These are phyloP conservation scores for Balearica regulorum DNA, from an alignment of 2,797 vertebrate genomes.

Conservation along the genomic window DNA sequence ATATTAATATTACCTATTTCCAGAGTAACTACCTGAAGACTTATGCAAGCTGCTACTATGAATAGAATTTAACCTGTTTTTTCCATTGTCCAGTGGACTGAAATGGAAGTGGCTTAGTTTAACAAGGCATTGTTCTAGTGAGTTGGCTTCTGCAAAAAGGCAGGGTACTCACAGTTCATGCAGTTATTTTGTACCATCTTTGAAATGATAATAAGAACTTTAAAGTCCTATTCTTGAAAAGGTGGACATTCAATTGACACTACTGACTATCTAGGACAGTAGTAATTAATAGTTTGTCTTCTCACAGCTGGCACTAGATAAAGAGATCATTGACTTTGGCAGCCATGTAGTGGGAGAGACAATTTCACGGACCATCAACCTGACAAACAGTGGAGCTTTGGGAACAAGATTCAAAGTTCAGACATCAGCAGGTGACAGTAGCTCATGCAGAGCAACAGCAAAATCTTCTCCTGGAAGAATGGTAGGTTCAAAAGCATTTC, in stretches of 20 bases:
- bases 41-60: neutral
- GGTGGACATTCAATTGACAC: neutral
- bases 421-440: constrained; percentile 18
- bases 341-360: constrained; percentile 87
- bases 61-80: neutral
- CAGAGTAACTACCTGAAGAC: neutral
- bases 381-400: constrained; percentile 88
- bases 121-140: neutral
- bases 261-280: neutral
- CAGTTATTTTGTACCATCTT: neutral
- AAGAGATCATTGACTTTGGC: constrained; percentile 85
- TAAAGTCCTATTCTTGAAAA: neutral
- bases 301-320: constrained; percentile 86
- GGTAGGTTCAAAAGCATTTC: constrained; percentile 57
- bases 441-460: neutral
- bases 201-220: neutral
- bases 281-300: constrained; percentile 40
- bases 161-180: neutral
- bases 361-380: constrained; percentile 79
- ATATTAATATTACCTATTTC: neutral
- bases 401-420: constrained; percentile 81
- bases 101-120: neutral
- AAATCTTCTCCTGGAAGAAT: neutral
- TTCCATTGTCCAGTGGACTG: neutral
- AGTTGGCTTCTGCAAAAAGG: neutral